Conservation (phyloP, 2,113 vertebrate species). For the Planiliza haematocheilus region DNA sequence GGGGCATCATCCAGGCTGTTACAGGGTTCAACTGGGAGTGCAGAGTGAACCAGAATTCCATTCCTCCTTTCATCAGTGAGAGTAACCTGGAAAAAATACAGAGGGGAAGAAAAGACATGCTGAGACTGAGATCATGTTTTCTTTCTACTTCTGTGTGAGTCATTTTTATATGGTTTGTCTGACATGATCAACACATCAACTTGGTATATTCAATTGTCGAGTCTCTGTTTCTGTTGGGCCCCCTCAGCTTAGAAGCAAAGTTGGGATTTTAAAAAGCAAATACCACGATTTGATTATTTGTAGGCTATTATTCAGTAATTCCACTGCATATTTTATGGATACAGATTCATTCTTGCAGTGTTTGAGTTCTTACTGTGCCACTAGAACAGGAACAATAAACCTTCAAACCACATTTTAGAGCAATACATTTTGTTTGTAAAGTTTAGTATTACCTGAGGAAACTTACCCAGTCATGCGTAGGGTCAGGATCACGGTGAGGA, state of each 20-base stretch:
- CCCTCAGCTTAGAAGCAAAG: too few relatives aligned
- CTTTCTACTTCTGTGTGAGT: too few relatives aligned
- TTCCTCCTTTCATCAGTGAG: slow-evolving; percentile 24
- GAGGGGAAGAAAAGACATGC: neutral
- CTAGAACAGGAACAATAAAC: neutral
- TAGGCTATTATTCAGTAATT: too few relatives aligned
- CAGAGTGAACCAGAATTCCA: slow-evolving; percentile 74
- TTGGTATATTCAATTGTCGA: too few relatives aligned
- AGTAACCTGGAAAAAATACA: slow-evolving; percentile 38
- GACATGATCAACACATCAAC: too few relatives aligned
- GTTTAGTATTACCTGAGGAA: neutral
- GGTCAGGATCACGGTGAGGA: slow-evolving; percentile 49
- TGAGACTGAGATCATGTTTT: neutral
- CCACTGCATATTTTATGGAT: too few relatives aligned
- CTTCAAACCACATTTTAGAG: neutral
- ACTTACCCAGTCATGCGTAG: slow-evolving; percentile 32
- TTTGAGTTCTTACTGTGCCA: too few relatives aligned
- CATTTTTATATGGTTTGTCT: too few relatives aligned
- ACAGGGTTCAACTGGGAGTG: slow-evolving; percentile 78
- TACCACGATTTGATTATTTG: too few relatives aligned
- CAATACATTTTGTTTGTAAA: neutral
- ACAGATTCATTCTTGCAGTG: too few relatives aligned
- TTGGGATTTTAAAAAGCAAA: too few relatives aligned
- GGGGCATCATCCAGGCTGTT: slow-evolving; percentile 81
- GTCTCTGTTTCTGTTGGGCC: too few relatives aligned